These are phyloP conservation scores for Drosophila tani DNA, from an alignment of 1,140 invertebrate genomes.

Conservation along the genomic window DNA sequence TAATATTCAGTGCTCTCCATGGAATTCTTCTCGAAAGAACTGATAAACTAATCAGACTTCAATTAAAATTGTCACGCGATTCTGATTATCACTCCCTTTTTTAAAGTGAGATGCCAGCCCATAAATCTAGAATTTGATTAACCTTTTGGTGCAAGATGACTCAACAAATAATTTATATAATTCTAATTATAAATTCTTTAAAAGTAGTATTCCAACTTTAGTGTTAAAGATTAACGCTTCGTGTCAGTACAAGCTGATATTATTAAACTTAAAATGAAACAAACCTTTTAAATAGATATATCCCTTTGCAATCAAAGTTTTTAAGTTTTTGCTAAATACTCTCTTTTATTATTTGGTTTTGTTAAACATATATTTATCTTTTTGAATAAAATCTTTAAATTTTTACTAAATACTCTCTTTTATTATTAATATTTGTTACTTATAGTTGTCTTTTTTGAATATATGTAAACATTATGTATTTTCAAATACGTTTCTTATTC, in stretches of 20 bases:
- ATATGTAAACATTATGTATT: neutral
- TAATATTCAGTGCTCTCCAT: too few species aligned
- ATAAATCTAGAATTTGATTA: conserved; percentile 2
- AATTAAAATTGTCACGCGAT: conserved; percentile 2
- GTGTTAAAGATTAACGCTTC: too few species aligned
- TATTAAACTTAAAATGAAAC: neutral
- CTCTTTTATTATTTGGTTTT: too few species aligned
- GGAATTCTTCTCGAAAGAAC: too few species aligned
- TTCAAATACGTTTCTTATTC: neutral
- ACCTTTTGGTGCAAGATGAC: conserved; percentile 3
- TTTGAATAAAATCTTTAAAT: neutral
- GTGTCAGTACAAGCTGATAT: neutral
- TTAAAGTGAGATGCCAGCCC: neutral
- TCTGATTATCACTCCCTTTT: neutral
- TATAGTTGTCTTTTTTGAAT: neutral
- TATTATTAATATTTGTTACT: neutral
- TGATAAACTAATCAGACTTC: neutral
- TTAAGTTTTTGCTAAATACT: neutral
- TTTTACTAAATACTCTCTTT: neutral
- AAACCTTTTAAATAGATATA: too few species aligned
- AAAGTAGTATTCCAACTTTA: neutral
- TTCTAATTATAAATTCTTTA: neutral
- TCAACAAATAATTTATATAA: neutral
- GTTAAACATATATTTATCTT: too few species aligned
- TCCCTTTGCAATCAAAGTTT: neutral